These are phyloP conservation scores for Mastigias papua DNA, from an alignment of 30 jellyfish, hydroid and myxozoan genomes.

Conservation along the genomic window DNA sequence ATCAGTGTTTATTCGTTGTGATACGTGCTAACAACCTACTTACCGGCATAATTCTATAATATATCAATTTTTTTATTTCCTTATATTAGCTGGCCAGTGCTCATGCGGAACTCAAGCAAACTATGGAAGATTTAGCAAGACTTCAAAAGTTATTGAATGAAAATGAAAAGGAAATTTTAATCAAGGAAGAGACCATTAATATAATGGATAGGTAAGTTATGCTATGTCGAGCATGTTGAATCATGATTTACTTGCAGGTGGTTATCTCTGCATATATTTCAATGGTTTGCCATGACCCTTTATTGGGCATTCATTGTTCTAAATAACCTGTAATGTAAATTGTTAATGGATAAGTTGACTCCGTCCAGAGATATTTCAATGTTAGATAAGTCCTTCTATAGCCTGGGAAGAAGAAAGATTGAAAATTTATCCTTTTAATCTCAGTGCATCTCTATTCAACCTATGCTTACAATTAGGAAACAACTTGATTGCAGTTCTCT, in stretches of 20 bases:
- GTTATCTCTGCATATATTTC: background rate
- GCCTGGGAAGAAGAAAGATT: no score
- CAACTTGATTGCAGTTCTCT: no score
- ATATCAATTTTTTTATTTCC: no score
- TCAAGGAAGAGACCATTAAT: constrained; percentile 42
- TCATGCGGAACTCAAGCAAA: constrained; percentile 71
- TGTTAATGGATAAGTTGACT: no score
- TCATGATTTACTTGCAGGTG: background rate
- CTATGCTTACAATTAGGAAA: no score
- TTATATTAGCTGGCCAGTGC: constrained; percentile 49
- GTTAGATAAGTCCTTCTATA: no score
- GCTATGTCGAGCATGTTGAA: background rate
- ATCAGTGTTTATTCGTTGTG: no score
- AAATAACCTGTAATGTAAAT: no score
- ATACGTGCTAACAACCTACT: background rate
- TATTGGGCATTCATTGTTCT: background rate
- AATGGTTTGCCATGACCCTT: background rate
- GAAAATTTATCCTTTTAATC: no score
- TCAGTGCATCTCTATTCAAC: no score
- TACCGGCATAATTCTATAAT: background rate
- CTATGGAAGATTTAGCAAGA: constrained; percentile 48
- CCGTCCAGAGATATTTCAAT: no score
- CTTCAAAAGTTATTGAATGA: constrained; percentile 43
- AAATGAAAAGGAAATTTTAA: constrained; percentile 43
- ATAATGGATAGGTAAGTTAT: constrained; percentile 67